Base-by-base conservation (phyloP, 2,113 vertebrate species). In the Panurus biarmicus region DNA sequence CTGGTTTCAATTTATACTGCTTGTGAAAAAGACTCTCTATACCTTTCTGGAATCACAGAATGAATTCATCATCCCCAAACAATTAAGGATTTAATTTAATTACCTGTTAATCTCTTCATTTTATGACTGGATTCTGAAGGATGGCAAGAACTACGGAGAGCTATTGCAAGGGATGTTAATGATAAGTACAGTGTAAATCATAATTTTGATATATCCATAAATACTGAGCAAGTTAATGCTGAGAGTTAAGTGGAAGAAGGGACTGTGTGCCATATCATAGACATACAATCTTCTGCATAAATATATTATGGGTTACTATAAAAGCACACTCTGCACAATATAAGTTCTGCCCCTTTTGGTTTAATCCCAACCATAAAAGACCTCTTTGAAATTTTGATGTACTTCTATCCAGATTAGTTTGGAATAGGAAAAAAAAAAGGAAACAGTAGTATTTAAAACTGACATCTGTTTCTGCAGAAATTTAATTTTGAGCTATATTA, bases 11-110 rank as follows among this genome's bases (percentile, higher is more conserved):
- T 94, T 96, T 94, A 90, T 74, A 74, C 44, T 71, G 75, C 91
- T 47, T 80, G 31, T 35, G 79, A 83, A 88, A 76, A 94, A 86
- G 78, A 50, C 75, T 90, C 93, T 93, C 90, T 86, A 48, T 77
- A 96, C 93, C 93, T 95, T 95, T 67, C 82, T 90, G 90, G 85
- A 95, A 95, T 95, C 91, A 93, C 58, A 85, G 20, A 88, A 77
- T 66, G 88, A 95, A 87, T 91, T 72, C 67, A 93, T 93, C 76
- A 71, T 85, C 93, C 82, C 93, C 96, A 94, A 97, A 97, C 94
- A 97, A 97, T 96, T 96, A 93, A 95, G 94, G 92, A 91, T 90
- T 95, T 85, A 82, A 93, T 96, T 92, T 72, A 92, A 89, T 94
- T 93, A 93, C 76, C 77, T 91, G 90, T 85, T 94, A 93, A 76